Evolutionary conservation across 2,113 vertebrate species (phyloP).

Genomic region (Corythornis madagascariensis): DNA sequence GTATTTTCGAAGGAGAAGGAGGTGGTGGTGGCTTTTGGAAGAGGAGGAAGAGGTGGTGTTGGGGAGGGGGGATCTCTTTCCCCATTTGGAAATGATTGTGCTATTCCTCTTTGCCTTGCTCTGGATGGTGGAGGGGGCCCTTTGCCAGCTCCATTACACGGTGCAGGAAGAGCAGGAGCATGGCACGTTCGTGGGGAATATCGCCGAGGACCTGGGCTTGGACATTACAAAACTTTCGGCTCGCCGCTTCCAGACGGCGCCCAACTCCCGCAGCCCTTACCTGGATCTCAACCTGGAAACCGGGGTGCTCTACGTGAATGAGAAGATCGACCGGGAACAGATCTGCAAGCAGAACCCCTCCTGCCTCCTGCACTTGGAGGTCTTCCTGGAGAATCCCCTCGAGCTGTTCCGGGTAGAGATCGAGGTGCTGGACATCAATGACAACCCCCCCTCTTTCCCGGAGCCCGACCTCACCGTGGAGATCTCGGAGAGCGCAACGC

Average conservation of each 20-base stretch:
- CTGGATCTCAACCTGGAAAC: conserved; percentile 96
- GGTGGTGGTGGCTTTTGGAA: conserved; percentile 35
- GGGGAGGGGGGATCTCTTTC: conserved; percentile 76
- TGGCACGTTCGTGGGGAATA: conserved; percentile 97
- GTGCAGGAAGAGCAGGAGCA: conserved; percentile 96
- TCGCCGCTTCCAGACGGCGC: conserved; percentile 93
- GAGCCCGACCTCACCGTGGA: conserved; percentile 95
- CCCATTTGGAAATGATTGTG: conserved; percentile 88
- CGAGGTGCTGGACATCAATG: conserved; percentile 96
- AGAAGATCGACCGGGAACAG: conserved; percentile 94
- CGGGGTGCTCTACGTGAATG: conserved; percentile 90
- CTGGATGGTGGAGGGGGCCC: conserved; percentile 84
- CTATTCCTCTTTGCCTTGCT: conserved; percentile 85
- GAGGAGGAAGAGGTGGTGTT: conserved; percentile 60
- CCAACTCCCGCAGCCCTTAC: conserved; percentile 91
- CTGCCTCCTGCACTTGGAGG: conserved; percentile 95
- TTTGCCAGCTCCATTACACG: conserved; percentile 94
- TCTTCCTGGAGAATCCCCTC: conserved; percentile 95
- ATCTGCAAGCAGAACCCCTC: conserved; percentile 93
- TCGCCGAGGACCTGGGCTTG: conserved; percentile 97
- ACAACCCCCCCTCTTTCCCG: conserved; percentile 94
- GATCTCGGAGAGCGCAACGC: conserved; percentile 97
- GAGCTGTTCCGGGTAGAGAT: conserved; percentile 97
- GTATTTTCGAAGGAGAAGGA: conserved; percentile 36
- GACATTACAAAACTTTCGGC: conserved; percentile 97